phyloP scores from a whole-genome alignment of 2,888 invertebrate genomes.

The Chloroclystis v-ata region DNA sequence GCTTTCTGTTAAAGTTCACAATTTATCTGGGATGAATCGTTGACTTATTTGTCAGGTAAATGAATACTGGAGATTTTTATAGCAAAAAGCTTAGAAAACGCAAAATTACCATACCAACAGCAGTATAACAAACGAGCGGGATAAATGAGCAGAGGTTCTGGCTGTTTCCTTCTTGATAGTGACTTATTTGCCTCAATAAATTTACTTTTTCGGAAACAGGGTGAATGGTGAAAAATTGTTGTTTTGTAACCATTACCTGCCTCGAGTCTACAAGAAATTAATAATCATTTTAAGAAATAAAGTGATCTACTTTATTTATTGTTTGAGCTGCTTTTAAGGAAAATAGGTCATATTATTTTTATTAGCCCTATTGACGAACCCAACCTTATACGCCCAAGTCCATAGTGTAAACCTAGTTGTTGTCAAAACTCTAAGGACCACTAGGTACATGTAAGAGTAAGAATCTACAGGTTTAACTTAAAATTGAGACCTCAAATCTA shows the following conservation, averaged over 20 bases:
- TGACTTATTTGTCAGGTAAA: neutral
- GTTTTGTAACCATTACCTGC: constrained; percentile 20
- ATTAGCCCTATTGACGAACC: too few species aligned
- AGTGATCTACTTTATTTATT: neutral
- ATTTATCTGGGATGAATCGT: too few species aligned
- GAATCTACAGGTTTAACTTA: too few species aligned
- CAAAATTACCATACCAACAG: constrained; percentile 15
- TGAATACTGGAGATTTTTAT: neutral
- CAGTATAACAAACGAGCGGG: constrained; percentile 35
- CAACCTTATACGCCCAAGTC: too few species aligned
- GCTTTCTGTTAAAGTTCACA: too few species aligned
- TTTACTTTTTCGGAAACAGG: constrained; percentile 23
- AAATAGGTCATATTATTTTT: too few species aligned
- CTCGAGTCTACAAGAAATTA: constrained; percentile 8
- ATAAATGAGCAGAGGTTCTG: constrained; percentile 33
- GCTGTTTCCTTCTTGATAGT: constrained; percentile 24
- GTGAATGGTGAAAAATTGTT: constrained; percentile 20
- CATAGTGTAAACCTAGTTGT: too few species aligned
- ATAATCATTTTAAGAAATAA: neutral
- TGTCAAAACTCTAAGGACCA: too few species aligned
- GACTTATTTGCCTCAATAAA: constrained; percentile 25
- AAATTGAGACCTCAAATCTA: too few species aligned
- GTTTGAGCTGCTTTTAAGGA: too few species aligned
- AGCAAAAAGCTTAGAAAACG: neutral
- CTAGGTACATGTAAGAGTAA: too few species aligned